phyloP scores from a whole-genome alignment of 2,797 vertebrate genomes.

The Sphaeramia orbicularis region DNA sequence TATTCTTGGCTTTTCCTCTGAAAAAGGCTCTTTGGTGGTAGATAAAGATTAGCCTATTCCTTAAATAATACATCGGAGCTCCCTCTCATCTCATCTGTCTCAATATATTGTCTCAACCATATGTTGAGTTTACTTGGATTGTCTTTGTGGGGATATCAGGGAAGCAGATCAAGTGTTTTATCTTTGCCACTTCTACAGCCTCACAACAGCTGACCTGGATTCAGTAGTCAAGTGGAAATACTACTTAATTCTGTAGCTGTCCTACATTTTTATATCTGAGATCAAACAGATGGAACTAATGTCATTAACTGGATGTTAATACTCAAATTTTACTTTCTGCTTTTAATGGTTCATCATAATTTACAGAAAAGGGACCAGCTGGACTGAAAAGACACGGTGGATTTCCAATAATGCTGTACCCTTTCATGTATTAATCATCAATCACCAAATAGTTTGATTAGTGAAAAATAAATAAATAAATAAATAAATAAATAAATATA shows the following conservation, averaged over 20 bases:
- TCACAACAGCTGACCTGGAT: conserved; percentile 37
- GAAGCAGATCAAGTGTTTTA: background rate
- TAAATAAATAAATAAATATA: too few species aligned
- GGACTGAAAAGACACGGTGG: background rate
- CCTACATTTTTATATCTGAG: conserved; percentile 27
- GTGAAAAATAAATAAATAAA: too few species aligned
- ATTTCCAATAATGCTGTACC: background rate
- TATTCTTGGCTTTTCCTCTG: conserved; percentile 64
- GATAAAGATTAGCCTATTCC: conserved; percentile 57
- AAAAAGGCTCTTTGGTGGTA: conserved; percentile 58
- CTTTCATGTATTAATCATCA: background rate
- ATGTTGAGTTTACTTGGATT: conserved; percentile 11
- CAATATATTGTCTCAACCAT: conserved; percentile 31
- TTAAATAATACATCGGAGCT: conserved; percentile 56
- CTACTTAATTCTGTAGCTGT: conserved; percentile 8
- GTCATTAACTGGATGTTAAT: conserved; percentile 5
- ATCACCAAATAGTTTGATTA: conserved; percentile 8
- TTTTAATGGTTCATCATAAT: conserved; percentile 1
- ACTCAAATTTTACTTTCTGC: background rate
- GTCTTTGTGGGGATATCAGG: conserved; percentile 9
- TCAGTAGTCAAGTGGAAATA: conserved; percentile 10
- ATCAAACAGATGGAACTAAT: conserved; percentile 26
- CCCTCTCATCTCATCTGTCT: conserved; percentile 32
- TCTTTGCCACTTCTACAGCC: conserved; percentile 6
- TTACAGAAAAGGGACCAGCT: background rate